phyloP scores from a whole-genome alignment of 1,140 invertebrate genomes.

The Nebria ingens region DNA sequence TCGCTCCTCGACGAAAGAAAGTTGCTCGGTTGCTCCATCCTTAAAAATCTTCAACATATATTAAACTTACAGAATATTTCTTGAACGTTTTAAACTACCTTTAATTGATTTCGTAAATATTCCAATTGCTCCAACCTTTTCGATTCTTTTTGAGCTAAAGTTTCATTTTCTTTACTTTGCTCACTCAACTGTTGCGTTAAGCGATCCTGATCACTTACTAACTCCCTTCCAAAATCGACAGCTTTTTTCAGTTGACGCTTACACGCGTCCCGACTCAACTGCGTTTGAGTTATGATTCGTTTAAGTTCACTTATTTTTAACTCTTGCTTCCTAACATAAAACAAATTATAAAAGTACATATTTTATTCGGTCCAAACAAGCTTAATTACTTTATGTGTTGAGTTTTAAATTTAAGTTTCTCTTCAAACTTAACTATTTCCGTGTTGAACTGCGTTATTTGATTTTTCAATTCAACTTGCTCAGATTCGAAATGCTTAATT shows the following conservation, averaged over 20 bases:
- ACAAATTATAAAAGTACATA: slow-evolving; percentile 10
- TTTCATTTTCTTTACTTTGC: slow-evolving; percentile 40
- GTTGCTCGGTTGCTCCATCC: slow-evolving; percentile 40
- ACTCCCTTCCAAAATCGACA: slow-evolving; percentile 41
- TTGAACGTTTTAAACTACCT: slow-evolving; percentile 28
- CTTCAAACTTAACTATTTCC: slow-evolving; percentile 23
- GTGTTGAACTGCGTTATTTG: slow-evolving; percentile 24
- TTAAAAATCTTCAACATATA: slow-evolving; percentile 38
- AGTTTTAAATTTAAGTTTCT: no score
- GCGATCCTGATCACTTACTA: slow-evolving; percentile 44
- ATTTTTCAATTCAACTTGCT: slow-evolving; percentile 36
- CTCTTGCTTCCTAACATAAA: slow-evolving; percentile 35
- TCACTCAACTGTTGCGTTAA: slow-evolving; percentile 36
- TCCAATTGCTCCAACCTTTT: slow-evolving; percentile 41
- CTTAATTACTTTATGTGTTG: slow-evolving; percentile 40
- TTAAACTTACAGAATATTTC: background rate
- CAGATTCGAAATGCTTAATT: slow-evolving; percentile 29
- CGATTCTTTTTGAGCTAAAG: slow-evolving; percentile 38
- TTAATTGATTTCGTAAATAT: slow-evolving; percentile 40
- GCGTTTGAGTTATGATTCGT: slow-evolving; percentile 34
- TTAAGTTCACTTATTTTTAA: slow-evolving; percentile 38
- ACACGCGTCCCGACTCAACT: slow-evolving; percentile 41
- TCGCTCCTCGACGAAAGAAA: slow-evolving; percentile 40
- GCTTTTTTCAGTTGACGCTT: slow-evolving; percentile 44
- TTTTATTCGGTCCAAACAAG: slow-evolving; percentile 23